Percentiles rank a stretch among this genome's conserved stretches.
These are phyloP conservation scores for Drosophila leonis DNA, from an alignment of 2,888 invertebrate genomes.

Conservation along the genomic window DNA sequence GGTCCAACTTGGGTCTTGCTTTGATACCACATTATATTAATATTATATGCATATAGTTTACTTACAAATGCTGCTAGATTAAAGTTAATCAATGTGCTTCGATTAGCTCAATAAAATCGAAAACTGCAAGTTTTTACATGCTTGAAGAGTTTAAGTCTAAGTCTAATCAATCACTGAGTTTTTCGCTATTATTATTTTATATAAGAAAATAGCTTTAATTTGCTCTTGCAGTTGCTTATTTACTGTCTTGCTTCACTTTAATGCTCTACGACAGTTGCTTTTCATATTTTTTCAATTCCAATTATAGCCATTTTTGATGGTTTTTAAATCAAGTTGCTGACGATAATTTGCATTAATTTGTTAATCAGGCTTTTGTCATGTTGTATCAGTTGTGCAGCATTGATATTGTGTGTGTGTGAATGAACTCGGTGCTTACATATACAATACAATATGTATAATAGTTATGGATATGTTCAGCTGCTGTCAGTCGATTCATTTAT, in stretches of 20 bases:
- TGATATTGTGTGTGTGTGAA: not conserved
- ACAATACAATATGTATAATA: not conserved
- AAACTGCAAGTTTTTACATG: too few relatives aligned
- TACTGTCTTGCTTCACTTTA: not conserved
- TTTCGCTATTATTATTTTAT: not conserved
- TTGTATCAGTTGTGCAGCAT: not conserved
- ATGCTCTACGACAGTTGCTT: not conserved
- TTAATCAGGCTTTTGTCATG: not conserved
- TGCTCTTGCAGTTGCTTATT: too few relatives aligned
- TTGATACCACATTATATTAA: too few relatives aligned
- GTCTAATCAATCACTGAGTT: not conserved
- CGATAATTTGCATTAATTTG: slow-evolving; percentile 4
- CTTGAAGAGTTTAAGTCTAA: too few relatives aligned
- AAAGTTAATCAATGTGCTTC: too few relatives aligned
- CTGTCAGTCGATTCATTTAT: slow-evolving; percentile 35
- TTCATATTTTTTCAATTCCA: not conserved
- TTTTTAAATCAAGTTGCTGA: not conserved
- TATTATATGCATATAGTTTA: too few relatives aligned
- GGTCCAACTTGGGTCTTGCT: too few relatives aligned
- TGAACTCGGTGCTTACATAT: not conserved
- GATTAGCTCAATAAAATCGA: too few relatives aligned
- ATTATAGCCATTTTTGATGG: not conserved
- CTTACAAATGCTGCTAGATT: too few relatives aligned
- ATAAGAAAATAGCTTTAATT: too few relatives aligned
- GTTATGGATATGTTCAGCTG: slow-evolving; percentile 26